phyloP scores from a whole-genome alignment of 2,113 vertebrate genomes.

The cattle (Bos taurus) region DNA sequence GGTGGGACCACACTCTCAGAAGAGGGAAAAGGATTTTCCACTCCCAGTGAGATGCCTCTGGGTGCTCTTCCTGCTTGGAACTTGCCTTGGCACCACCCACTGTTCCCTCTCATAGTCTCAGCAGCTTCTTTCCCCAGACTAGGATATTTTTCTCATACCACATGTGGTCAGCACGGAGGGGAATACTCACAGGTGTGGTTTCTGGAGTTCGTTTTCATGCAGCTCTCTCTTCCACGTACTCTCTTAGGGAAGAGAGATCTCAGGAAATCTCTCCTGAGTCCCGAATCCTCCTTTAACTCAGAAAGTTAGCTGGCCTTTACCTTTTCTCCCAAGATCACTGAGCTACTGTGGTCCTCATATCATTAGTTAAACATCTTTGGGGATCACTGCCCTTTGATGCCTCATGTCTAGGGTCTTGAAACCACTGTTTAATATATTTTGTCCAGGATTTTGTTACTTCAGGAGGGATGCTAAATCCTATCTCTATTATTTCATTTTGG shows the following conservation, averaged over 20 bases:
- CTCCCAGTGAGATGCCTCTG: neutral
- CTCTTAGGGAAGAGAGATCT: neutral
- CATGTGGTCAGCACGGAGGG: neutral
- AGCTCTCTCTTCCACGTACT: neutral
- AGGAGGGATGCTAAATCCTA: neutral
- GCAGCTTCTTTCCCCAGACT: neutral
- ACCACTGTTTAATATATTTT: neutral
- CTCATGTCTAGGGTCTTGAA: neutral
- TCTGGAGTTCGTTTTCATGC: accelerated
- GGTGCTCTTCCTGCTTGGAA: too few species aligned
- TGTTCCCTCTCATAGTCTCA: neutral
- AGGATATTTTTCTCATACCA: neutral
- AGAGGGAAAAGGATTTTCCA: neutral
- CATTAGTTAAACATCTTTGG: neutral
- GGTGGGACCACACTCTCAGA: neutral
- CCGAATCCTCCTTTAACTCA: accelerated
- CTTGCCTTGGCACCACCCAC: neutral
- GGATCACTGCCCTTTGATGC: neutral
- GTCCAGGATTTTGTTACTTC: neutral
- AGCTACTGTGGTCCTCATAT: accelerated
- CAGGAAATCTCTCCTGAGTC: neutral
- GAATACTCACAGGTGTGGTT: neutral
- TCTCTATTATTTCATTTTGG: neutral
- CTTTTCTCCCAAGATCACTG: neutral
- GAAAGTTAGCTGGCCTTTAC: neutral